Evolutionary conservation across 1,140 invertebrate genomes (phyloP).

Genomic region (Phocides pigmalion): DNA sequence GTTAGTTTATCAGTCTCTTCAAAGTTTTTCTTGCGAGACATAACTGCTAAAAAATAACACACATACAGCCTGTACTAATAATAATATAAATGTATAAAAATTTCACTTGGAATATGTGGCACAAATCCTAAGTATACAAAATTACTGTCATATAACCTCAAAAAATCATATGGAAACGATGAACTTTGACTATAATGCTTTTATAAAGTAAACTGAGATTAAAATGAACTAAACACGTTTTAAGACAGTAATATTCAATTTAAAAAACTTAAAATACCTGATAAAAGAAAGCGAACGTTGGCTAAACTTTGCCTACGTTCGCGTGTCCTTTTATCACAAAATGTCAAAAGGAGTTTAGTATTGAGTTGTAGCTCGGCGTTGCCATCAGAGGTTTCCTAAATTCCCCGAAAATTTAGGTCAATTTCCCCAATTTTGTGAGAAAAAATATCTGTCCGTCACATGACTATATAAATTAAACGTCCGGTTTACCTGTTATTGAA

Average conservation of each 20-base stretch:
- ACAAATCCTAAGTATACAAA: slow-evolving; percentile 41
- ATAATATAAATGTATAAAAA: slow-evolving; percentile 27
- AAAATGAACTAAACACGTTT: neutral
- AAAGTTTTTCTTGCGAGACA: slow-evolving; percentile 90
- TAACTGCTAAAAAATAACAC: slow-evolving; percentile 68
- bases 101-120: slow-evolving; percentile 64
- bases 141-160: slow-evolving; percentile 65
- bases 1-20: slow-evolving; percentile 96
- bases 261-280: slow-evolving; percentile 61
- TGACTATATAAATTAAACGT: too few relatives aligned
- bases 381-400: too few relatives aligned
- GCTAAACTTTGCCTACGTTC: slow-evolving; percentile 76
- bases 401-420: too few relatives aligned
- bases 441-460: too few relatives aligned
- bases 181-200: neutral
- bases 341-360: slow-evolving; percentile 68
- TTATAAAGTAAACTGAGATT: neutral
- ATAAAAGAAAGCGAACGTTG: slow-evolving; percentile 73
- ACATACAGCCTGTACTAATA: slow-evolving; percentile 26
- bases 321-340: slow-evolving; percentile 74
- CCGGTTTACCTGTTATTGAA: too few relatives aligned
- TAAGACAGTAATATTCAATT: slow-evolving; percentile 13
- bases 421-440: too few relatives aligned
- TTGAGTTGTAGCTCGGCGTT: too few relatives aligned
- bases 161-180: slow-evolving; percentile 48